phyloP scores from a whole-genome alignment of 2,797 vertebrate species.

The Amphiprion clarkii region DNA sequence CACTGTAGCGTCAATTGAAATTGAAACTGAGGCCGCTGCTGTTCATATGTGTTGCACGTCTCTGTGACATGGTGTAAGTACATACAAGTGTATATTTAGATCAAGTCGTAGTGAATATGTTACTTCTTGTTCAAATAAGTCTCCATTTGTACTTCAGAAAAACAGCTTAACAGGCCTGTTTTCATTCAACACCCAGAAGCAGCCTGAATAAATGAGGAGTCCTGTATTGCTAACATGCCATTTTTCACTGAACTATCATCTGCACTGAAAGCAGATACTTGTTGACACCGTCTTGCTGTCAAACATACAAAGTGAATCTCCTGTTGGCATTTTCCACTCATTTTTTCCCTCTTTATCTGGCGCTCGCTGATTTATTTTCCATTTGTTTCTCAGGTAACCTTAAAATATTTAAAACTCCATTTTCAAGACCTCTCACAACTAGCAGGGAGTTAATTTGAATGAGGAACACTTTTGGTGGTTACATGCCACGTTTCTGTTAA shows the following conservation, averaged over 20 bases:
- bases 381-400: neutral
- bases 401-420: neutral
- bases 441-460: constrained; percentile 7
- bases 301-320: neutral
- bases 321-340: neutral
- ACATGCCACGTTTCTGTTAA: constrained; percentile 30
- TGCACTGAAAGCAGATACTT: neutral
- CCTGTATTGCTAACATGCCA: no score
- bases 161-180: neutral
- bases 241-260: neutral
- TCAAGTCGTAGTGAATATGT: neutral
- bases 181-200: neutral
- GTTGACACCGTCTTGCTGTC: neutral
- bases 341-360: neutral
- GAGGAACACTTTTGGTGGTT: constrained; percentile 7
- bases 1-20: neutral
- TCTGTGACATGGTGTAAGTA: neutral
- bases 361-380: constrained; percentile 3
- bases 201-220: neutral
- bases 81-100: neutral
- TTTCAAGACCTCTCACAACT: neutral
- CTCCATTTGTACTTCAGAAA: neutral
- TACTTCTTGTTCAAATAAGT: neutral
- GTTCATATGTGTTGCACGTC: neutral
- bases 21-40: neutral